These are phyloP conservation scores for Stictonetta naevosa DNA, from an alignment of 2,113 vertebrate species.

Conservation along the genomic window DNA sequence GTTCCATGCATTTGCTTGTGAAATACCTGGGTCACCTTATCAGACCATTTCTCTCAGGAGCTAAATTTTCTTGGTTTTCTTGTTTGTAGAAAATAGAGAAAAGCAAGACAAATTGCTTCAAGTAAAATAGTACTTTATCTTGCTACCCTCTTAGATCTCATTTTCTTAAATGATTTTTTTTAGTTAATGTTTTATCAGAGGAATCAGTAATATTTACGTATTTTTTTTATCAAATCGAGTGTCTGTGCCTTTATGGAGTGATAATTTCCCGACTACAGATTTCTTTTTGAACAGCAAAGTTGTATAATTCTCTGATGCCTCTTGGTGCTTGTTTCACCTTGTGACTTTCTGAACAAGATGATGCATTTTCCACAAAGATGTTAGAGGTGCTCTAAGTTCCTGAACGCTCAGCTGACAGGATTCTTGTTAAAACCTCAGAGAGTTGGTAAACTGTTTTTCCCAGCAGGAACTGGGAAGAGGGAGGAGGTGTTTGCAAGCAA, in stretches of 20 bases:
- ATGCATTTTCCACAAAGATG: neutral
- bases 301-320: neutral
- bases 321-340: neutral
- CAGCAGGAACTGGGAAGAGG: neutral
- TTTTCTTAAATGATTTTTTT: neutral
- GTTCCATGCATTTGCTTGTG: neutral
- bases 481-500: slow-evolving; percentile 4
- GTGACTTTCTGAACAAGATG: neutral
- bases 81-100: neutral
- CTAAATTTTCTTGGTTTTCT: neutral
- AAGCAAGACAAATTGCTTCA: neutral
- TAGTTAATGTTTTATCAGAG: neutral
- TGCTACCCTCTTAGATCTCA: neutral
- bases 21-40: neutral
- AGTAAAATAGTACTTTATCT: neutral
- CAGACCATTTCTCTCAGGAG: neutral
- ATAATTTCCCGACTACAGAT: neutral
- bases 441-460: slow-evolving; percentile 13
- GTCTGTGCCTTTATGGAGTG: neutral
- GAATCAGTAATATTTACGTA: neutral
- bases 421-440: slow-evolving; percentile 2
- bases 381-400: neutral
- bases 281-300: neutral
- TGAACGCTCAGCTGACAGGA: neutral
- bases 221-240: neutral